These are phyloP conservation scores for Ceratosolen solmsi DNA, from an alignment of 1,140 invertebrate species.

Conservation along the genomic window DNA sequence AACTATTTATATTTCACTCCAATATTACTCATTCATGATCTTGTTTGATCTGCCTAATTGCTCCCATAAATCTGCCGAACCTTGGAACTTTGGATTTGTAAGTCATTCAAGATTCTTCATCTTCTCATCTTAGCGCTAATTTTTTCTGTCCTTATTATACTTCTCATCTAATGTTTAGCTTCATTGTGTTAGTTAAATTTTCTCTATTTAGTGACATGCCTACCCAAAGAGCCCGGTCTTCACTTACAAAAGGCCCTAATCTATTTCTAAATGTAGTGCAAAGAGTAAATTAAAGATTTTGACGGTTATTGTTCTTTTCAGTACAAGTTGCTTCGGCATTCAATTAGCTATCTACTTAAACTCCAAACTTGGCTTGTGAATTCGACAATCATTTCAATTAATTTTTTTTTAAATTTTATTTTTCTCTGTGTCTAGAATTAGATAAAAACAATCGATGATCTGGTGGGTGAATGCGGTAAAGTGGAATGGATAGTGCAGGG, in stretches of 20 bases:
- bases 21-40: constrained; percentile 59
- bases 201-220: constrained; percentile 13
- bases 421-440: not conserved
- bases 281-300: constrained; percentile 29
- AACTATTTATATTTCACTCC: constrained; percentile 56
- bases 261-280: constrained; percentile 38
- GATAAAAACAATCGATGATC: too few relatives aligned
- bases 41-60: constrained; percentile 40
- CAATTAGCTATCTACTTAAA: not conserved
- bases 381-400: not conserved
- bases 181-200: constrained; percentile 35
- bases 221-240: constrained; percentile 1
- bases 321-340: not conserved
- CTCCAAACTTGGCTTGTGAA: not conserved
- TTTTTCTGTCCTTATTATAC: not conserved
- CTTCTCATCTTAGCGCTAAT: not conserved
- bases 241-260: constrained; percentile 35
- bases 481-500: too few relatives aligned
- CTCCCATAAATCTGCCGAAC: not conserved
- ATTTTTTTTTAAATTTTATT: not conserved
- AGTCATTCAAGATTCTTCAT: constrained; percentile 16
- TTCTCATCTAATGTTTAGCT: not conserved
- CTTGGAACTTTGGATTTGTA: not conserved
- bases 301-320: not conserved
- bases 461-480: too few relatives aligned